Conservation (phyloP, 2,113 vertebrate species). For the Desmodus rotundus region DNA sequence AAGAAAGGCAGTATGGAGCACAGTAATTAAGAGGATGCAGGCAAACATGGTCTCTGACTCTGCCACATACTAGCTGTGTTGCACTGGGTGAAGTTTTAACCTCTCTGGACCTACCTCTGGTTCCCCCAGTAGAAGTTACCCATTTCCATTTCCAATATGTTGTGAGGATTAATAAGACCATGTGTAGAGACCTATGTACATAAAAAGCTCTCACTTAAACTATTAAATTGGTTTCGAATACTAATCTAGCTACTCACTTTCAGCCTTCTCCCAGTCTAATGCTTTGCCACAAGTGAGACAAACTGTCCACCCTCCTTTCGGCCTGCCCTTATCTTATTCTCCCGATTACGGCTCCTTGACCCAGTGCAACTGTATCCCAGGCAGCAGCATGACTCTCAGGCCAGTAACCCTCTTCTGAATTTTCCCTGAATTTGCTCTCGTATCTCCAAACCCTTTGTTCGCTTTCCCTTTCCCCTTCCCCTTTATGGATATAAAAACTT, state of each 20-base stretch:
- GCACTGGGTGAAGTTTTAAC: background rate
- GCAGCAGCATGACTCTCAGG: background rate
- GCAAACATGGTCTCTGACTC: background rate
- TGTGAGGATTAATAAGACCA: background rate
- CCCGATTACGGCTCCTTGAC: background rate
- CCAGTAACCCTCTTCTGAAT: background rate
- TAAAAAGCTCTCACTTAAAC: background rate
- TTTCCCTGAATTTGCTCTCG: background rate
- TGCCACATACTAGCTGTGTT: background rate
- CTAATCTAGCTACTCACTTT: background rate
- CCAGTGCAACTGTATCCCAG: background rate
- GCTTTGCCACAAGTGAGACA: background rate
- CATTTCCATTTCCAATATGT: background rate
- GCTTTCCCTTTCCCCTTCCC: background rate
- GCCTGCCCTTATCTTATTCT: background rate
- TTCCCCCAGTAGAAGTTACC: background rate
- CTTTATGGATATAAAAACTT: background rate
- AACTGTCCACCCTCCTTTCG: background rate
- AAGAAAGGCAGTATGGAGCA: background rate
- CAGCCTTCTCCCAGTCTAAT: background rate
- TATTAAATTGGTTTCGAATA: background rate
- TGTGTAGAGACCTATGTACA: background rate
- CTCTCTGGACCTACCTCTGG: background rate
- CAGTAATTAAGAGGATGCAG: background rate
- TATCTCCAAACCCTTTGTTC: background rate